Evolutionary conservation across 2,113 vertebrate genomes (phyloP), one percentile per base, ranked within the genome.

Genomic region (Riparia riparia): DNA sequence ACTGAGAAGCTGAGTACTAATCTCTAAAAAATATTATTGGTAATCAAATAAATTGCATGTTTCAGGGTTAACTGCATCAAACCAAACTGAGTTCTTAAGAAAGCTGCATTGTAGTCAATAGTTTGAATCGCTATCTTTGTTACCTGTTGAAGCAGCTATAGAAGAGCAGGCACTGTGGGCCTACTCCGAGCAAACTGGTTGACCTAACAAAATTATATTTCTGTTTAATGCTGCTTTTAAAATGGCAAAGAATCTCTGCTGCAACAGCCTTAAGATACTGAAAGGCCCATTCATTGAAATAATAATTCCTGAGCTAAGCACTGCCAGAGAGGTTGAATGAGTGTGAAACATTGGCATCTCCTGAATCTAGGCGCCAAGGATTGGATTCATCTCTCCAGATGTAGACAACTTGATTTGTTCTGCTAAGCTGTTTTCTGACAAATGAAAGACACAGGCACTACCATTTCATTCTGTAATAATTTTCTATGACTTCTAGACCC

Each of bases 151-250:
- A 82, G 69, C 10, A 44, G 8, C 24, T 83, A 1, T 28, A 53
- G 32, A 56, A 65, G 22, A 3, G 19, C 25, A 47, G 12, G 16
- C 12, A 21, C 9, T 57, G 10, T 42, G 19, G 80, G 31, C 29
- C 2, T 0, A 1, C 32, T 41, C 5, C 0, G 4, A 60, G 45
- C 22, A 73, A 77, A 53, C 6, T 16, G 7, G 3, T n/a, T 83
- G 22, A 29, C 50, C 7, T 37, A 66, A 1, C 2, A 17, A 10
- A 16, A 9, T 13, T 56, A 14, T 84, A 51, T 45, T 91, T 77
- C 31, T 58, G 7, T 49, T 84, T 58, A 74, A 63, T 47, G 22
- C 1, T 82, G 18, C 4, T 87, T 84, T 79, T 78, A 20, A 76
- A 76, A 79, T 31, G 2, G 32, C 9, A 1, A 8, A 71, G 34